Base-by-base conservation (phyloP, 2,113 vertebrate genomes). In the Pluvialis apricaria region DNA sequence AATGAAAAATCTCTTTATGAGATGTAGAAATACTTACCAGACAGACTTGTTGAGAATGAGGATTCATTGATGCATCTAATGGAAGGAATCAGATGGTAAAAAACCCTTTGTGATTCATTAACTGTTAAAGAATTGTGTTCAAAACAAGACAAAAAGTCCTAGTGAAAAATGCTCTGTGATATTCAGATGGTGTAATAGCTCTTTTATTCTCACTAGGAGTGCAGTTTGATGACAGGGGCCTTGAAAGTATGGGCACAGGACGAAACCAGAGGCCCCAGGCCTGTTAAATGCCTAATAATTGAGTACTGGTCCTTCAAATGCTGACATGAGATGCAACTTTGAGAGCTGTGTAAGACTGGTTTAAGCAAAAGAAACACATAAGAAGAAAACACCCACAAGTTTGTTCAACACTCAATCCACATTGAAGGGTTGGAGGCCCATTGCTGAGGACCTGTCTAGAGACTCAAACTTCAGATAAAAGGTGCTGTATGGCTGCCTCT, bases 21-120 rank as follows among this genome's bases (percentile, higher is more conserved):
- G 15, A 73, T 1, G 0, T 58, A 70, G 40, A 81, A 72, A 66
- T 38, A 21, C 6, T 52, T 31, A 47, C 22, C 9, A 62, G 38
- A 38, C 11, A 73, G 20, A 54, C 7, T 54, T 71, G 22, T 65
- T 38, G n/a, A 83, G 40, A 61, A 47, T 9, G 29, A 80, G 4
- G 31, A 49, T 70, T 83, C 11, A 70, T 52, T 54, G 36, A 21
- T 22, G 13, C 6, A n/a, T 65, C 21, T 49, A 81, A 81, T 22
- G 6, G 55, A 29, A 82, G 31, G 15, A 87, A 51, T 2, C 0
- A 0, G 25, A 28, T 24, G 7, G 4, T 34, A 64, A 51, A 66
- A 47, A 47, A 40, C 9, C 3, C 3, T 54, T 31, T 18, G 24
- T 1, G 1, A 51, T 44, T 91, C 73, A n/a, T 68, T 32, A 58